Conservation (phyloP, 2,888 invertebrate species). For the Heliconius ismenius region DNA sequence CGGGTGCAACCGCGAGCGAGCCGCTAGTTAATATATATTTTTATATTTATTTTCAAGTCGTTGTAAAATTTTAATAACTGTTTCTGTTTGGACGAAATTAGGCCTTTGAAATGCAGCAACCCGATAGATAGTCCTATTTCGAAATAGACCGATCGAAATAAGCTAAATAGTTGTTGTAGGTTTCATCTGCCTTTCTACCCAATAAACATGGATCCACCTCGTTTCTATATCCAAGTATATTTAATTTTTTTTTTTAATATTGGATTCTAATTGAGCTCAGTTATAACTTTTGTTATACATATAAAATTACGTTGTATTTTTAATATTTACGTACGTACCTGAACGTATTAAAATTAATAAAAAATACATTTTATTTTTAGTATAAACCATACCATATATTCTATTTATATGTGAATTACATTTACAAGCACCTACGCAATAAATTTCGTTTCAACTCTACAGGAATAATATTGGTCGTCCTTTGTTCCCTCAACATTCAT, state of each 20-base stretch:
- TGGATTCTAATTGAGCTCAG: not conserved
- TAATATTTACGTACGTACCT: not conserved
- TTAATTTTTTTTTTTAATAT: not conserved
- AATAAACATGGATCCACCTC: not conserved
- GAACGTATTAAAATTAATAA: not conserved
- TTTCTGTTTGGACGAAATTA: not conserved
- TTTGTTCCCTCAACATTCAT: conserved; percentile 50
- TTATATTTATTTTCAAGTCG: not conserved
- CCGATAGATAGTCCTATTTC: not conserved
- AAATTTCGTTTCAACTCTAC: conserved; percentile 29
- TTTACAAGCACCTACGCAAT: conserved; percentile 34
- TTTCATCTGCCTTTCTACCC: not conserved
- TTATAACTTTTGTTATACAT: not conserved
- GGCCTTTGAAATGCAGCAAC: not conserved
- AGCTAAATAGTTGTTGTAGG: not conserved
- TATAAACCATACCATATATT: not conserved
- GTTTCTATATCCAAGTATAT: not conserved
- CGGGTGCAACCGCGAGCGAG: too few species aligned
- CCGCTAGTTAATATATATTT: not conserved
- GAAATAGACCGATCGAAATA: not conserved
- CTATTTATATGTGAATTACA: conserved; percentile 18
- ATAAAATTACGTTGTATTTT: not conserved
- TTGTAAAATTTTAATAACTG: not conserved
- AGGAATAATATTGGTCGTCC: conserved; percentile 40
- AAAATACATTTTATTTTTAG: not conserved